These are phyloP conservation scores for Pavo muticus DNA, from an alignment of 2,113 vertebrate species.

Conservation along the genomic window DNA sequence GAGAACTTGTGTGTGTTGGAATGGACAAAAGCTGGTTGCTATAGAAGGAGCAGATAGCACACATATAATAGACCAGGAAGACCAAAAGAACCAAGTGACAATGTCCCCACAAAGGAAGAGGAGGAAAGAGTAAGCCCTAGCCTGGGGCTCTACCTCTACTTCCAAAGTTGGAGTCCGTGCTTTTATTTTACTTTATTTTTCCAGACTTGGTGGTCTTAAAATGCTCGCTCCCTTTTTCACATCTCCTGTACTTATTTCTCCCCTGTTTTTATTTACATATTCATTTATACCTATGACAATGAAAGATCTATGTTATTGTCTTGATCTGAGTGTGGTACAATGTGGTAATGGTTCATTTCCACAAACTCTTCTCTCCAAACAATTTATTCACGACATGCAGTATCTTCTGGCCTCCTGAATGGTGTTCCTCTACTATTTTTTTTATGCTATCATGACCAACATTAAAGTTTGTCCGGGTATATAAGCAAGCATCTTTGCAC, in stretches of 20 bases:
- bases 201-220: rapidly evolving
- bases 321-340: background rate
- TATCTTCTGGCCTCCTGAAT: background rate
- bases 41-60: background rate
- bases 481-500: background rate
- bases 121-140: background rate
- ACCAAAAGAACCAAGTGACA: background rate
- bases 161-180: background rate
- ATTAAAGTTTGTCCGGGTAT: background rate
- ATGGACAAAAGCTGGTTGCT: background rate
- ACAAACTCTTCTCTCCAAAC: background rate
- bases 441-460: background rate
- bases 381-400: background rate
- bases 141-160: background rate
- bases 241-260: rapidly evolving
- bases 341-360: background rate
- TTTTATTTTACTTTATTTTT: background rate
- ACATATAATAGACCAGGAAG: rapidly evolving
- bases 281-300: background rate
- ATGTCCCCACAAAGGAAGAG: background rate
- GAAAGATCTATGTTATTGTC: rapidly evolving
- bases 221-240: rapidly evolving
- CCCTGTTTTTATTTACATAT: background rate
- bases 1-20: background rate
- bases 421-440: background rate